Evolutionary conservation across 2,113 vertebrate genomes (phyloP).

Genomic region (Litocranius walleri): DNA sequence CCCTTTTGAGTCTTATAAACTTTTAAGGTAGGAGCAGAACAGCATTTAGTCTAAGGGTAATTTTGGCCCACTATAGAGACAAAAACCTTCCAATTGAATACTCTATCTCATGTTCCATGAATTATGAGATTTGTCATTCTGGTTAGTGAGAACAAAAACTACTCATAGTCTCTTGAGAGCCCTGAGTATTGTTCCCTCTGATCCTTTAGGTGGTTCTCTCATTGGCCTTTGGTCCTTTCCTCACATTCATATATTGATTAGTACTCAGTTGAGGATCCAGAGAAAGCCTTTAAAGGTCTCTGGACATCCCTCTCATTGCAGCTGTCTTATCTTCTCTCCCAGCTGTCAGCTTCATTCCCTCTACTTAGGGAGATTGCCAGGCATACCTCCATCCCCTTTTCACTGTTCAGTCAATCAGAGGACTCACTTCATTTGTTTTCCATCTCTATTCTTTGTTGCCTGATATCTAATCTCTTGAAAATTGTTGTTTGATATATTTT

Average conservation of each 20-base stretch:
- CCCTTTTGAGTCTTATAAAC: not conserved
- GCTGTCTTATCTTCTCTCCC: not conserved
- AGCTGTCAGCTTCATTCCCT: not conserved
- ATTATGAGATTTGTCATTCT: not conserved
- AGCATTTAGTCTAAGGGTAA: not conserved
- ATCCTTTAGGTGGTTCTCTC: not conserved
- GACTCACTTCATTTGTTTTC: not conserved
- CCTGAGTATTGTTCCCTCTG: not conserved
- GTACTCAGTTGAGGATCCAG: not conserved
- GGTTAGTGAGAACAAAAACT: not conserved
- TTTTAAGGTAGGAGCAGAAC: not conserved
- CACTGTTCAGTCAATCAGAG: not conserved
- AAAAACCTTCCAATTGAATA: not conserved
- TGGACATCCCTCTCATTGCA: not conserved
- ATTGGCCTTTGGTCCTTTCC: not conserved
- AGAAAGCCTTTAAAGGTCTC: not conserved
- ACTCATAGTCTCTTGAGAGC: not conserved
- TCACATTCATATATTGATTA: not conserved
- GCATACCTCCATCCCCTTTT: not conserved
- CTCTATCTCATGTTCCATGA: not conserved
- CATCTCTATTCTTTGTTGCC: not conserved
- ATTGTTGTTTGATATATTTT: not conserved
- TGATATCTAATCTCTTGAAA: not conserved
- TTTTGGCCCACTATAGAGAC: not conserved
- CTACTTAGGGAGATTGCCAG: not conserved